Conservation (phyloP, 2,797 vertebrate species). For the Vultur gryphus region DNA sequence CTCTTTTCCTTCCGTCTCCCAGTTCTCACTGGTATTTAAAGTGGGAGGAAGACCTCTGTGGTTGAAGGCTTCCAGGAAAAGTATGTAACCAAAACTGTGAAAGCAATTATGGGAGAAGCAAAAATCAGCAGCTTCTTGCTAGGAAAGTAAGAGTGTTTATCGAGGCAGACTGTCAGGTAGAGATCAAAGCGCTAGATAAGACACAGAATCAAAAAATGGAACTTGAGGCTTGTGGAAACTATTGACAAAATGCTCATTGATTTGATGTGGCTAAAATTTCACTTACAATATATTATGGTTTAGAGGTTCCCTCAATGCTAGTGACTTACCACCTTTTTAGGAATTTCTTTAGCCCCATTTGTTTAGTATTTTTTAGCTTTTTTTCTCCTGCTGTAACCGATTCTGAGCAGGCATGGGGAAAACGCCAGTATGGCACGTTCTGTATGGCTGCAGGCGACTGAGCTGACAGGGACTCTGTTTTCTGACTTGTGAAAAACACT, state of each 20-base stretch:
- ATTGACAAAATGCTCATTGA: neutral
- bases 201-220: neutral
- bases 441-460: neutral
- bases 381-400: neutral
- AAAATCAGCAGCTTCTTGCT: neutral
- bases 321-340: neutral
- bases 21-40: neutral
- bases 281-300: neutral
- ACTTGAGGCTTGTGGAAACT: neutral
- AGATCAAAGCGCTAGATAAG: neutral
- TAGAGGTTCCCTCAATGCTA: neutral
- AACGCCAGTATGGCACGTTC: rapidly evolving
- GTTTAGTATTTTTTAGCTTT: neutral
- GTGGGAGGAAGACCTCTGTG: neutral
- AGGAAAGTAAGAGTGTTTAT: neutral
- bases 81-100: neutral
- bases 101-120: neutral
- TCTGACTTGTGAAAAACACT: neutral
- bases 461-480: neutral
- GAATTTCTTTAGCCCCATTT: neutral
- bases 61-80: neutral
- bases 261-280: neutral
- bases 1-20: neutral
- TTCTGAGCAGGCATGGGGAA: neutral
- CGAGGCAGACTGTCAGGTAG: neutral